These are phyloP conservation scores for Leptobrachium leishanense DNA, from an alignment of 2,113 vertebrate species.

Conservation along the genomic window DNA sequence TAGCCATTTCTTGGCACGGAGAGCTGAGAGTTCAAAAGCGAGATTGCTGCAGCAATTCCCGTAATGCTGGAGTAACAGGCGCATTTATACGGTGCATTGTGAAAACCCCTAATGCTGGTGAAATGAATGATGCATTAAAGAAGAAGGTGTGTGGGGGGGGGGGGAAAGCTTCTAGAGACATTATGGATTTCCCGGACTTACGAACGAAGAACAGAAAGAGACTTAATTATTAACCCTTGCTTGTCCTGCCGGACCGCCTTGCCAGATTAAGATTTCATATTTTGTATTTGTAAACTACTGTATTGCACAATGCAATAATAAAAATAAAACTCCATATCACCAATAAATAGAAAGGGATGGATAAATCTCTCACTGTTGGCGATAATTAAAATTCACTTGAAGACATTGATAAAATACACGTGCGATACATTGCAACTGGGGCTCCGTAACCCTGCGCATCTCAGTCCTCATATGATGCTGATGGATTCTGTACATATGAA, in stretches of 20 bases:
- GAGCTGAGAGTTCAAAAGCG: neutral
- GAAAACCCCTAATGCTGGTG: neutral
- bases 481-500: conserved; percentile 47
- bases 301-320: no score
- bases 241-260: no score
- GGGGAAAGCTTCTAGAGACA: neutral
- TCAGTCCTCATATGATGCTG: conserved; percentile 23
- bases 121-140: conserved; percentile 17
- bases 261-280: no score
- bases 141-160: neutral
- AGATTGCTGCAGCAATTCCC: conserved; percentile 8
- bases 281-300: no score
- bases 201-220: neutral
- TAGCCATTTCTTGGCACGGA: neutral
- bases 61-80: neutral
- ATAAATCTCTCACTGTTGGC: no score
- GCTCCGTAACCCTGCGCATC: conserved; percentile 7
- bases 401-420: conserved; percentile 22
- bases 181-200: conserved; percentile 2
- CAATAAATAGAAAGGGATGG: no score
- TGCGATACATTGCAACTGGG: neutral
- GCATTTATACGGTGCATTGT: neutral
- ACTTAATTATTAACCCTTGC: conserved; percentile 3
- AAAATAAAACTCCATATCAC: no score
- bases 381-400: neutral